phyloP scores from a whole-genome alignment of 2,797 vertebrate genomes.

The Semaprochilodus insignis region DNA sequence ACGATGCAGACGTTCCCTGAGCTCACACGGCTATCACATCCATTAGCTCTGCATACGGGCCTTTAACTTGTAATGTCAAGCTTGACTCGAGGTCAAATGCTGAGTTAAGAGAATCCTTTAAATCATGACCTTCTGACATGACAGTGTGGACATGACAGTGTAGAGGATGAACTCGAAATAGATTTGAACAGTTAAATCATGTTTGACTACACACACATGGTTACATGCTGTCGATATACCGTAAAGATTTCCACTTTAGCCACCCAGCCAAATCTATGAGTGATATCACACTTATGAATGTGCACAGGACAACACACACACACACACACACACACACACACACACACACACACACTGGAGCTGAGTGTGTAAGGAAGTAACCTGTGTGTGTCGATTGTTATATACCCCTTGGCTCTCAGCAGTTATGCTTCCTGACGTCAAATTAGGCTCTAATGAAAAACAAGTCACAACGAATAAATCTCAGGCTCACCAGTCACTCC shows the following conservation, averaged over 20 bases:
- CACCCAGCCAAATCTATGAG: background rate
- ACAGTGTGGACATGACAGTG: background rate
- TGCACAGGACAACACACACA: background rate
- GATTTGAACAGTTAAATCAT: too few relatives aligned
- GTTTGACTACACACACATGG: too few relatives aligned
- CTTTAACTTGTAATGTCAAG: background rate
- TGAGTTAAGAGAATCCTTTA: background rate
- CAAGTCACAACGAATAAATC: slow-evolving; percentile 95
- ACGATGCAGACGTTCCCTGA: background rate
- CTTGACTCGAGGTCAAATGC: background rate
- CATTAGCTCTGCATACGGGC: too few relatives aligned
- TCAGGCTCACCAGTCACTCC: slow-evolving; percentile 84
- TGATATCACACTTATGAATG: background rate
- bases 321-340: too few relatives aligned
- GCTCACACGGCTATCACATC: background rate
- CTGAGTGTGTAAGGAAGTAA: slow-evolving; percentile 50
- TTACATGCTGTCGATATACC: too few relatives aligned
- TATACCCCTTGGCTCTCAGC: slow-evolving; percentile 59
- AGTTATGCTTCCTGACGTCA: slow-evolving; percentile 89
- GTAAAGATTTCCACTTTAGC: background rate
- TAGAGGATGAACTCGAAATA: background rate
- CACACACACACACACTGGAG: slow-evolving; percentile 56
- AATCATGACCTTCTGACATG: background rate
- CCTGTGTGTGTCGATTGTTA: slow-evolving; percentile 64
- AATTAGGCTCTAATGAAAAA: slow-evolving; percentile 96